Evolutionary conservation across 2,113 vertebrate species (phyloP).

Genomic region (Oncorhynchus masou): DNA sequence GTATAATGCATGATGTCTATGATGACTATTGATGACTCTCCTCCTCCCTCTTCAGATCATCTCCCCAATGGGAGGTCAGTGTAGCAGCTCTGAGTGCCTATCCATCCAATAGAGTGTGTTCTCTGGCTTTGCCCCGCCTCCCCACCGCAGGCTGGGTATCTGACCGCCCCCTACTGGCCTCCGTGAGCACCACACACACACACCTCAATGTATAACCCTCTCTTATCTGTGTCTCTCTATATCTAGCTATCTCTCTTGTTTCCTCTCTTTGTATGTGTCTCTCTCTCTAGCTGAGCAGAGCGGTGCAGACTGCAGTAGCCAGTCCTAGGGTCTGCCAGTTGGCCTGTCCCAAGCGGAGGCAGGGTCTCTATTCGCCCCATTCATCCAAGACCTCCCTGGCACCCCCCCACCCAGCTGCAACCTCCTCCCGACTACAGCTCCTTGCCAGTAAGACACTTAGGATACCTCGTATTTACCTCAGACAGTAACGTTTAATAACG

Average conservation of each 20-base stretch:
- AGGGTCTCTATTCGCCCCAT: neutral
- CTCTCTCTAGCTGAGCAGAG: slow-evolving; percentile 49
- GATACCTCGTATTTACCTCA: neutral
- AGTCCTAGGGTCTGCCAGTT: slow-evolving; percentile 57
- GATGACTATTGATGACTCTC: neutral
- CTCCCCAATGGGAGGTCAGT: slow-evolving; percentile 65
- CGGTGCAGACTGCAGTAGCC: slow-evolving; percentile 39
- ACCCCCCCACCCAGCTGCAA: slow-evolving; percentile 19
- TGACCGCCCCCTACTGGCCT: slow-evolving; percentile 29
- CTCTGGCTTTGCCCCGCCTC: slow-evolving; percentile 54
- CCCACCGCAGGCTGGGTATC: slow-evolving; percentile 59
- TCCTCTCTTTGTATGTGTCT: too few species aligned
- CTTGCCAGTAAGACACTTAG: slow-evolving; percentile 56
- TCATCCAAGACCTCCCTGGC: slow-evolving; percentile 3
- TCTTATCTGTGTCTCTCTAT: neutral
- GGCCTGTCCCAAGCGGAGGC: slow-evolving; percentile 51
- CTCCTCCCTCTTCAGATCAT: slow-evolving; percentile 38
- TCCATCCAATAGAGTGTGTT: slow-evolving; percentile 57
- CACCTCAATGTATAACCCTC: neutral
- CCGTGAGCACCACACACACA: slow-evolving; percentile 52
- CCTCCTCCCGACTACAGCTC: slow-evolving; percentile 55
- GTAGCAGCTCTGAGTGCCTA: slow-evolving; percentile 54
- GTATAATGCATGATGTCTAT: too few species aligned
- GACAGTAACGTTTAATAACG: too few species aligned
- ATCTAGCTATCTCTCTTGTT: neutral